phyloP scores from a whole-genome alignment of 2,888 invertebrate species.

The Drosophila yooni region DNA sequence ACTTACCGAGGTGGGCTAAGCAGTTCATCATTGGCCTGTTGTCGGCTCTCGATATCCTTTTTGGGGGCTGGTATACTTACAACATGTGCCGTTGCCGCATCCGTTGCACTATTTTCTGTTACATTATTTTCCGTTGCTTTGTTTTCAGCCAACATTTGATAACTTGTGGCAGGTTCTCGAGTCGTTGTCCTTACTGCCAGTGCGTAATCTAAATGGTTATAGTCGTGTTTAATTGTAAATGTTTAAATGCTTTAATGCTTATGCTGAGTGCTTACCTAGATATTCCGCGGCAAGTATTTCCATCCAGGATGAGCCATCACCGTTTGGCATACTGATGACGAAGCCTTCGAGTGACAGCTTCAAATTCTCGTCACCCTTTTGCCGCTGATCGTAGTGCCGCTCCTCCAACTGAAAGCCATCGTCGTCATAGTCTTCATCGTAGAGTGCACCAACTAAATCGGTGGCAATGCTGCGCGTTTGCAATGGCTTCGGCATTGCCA shows the following conservation, averaged over 20 bases:
- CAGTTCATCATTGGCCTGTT: constrained; percentile 40
- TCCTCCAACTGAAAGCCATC: constrained; percentile 81
- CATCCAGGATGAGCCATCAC: constrained; percentile 46
- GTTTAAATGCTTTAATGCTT: neutral
- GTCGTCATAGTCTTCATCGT: constrained; percentile 64
- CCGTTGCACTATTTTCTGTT: constrained; percentile 21
- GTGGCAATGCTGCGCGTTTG: constrained; percentile 40
- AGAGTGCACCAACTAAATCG: constrained; percentile 61
- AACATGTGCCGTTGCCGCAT: constrained; percentile 18
- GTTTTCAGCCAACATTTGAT: constrained; percentile 30
- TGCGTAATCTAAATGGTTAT: constrained; percentile 36
- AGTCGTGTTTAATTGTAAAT: neutral
- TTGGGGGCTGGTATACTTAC: constrained; percentile 55
- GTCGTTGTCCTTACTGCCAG: constrained; percentile 33
- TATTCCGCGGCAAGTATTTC: constrained; percentile 58
- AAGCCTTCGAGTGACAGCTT: constrained; percentile 87
- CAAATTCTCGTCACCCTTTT: constrained; percentile 91
- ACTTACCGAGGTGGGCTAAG: constrained; percentile 51
- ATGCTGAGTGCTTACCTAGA: constrained; percentile 40
- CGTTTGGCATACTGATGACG: constrained; percentile 73
- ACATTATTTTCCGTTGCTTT: constrained; percentile 18
- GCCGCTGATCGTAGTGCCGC: constrained; percentile 89
- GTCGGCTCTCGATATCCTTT: constrained; percentile 67
- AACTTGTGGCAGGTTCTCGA: constrained; percentile 30
- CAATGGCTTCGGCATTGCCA: constrained; percentile 38